Conservation (phyloP, 2,888 invertebrate genomes). For the Epirrhoe tristata region DNA sequence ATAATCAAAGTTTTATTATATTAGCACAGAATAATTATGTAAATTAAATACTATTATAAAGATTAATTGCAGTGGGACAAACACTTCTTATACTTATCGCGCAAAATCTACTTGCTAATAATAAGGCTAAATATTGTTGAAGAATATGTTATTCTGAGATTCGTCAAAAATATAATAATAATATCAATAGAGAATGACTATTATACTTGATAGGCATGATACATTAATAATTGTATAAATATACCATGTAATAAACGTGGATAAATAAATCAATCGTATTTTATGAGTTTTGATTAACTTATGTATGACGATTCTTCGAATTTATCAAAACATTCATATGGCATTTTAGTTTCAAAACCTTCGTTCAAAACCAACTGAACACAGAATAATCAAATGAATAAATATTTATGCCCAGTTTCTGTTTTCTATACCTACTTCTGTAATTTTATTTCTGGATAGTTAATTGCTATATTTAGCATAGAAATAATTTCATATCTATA, state of each 20-base stretch:
- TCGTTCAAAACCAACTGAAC: slow-evolving; percentile 6
- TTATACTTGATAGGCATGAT: too few relatives aligned
- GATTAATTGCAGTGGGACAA: too few relatives aligned
- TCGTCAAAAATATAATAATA: slow-evolving; percentile 42
- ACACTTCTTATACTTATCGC: background rate
- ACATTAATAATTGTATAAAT: too few relatives aligned
- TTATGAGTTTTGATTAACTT: background rate
- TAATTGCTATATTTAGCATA: too few relatives aligned
- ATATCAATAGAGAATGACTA: background rate
- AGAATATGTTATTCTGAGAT: slow-evolving; percentile 41
- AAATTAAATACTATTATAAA: too few relatives aligned
- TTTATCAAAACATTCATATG: slow-evolving; percentile 11
- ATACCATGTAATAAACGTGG: background rate
- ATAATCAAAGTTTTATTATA: too few relatives aligned
- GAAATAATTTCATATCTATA: too few relatives aligned
- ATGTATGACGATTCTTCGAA: slow-evolving; percentile 38
- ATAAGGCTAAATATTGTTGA: slow-evolving; percentile 3
- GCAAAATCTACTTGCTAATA: background rate
- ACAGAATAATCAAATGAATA: background rate
- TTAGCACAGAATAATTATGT: too few relatives aligned
- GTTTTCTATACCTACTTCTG: too few relatives aligned
- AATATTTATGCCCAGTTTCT: too few relatives aligned
- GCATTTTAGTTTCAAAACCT: slow-evolving; percentile 7
- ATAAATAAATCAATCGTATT: background rate
- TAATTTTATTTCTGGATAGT: too few relatives aligned